Percentiles rank a stretch among this genome's conserved stretches.
Conservation (phyloP, 2,113 vertebrate genomes). For the Dendrocopos noguchii region DNA sequence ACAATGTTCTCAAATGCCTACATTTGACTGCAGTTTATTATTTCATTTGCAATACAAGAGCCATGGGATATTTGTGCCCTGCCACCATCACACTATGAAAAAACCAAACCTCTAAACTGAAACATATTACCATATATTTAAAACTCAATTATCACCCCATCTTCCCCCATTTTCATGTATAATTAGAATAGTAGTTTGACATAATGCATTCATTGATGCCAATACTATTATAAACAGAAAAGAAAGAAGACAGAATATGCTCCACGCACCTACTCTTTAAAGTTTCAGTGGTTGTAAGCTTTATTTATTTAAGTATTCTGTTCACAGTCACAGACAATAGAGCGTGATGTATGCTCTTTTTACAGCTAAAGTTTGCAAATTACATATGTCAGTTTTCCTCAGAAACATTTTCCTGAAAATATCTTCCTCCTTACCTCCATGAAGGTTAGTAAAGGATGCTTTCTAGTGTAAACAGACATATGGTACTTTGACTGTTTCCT, state of each 20-base stretch:
- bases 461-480: not conserved
- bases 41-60: slow-evolving; percentile 1
- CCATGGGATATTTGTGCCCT: not conserved
- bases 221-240: not conserved
- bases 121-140: slow-evolving; percentile 20
- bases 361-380: not conserved
- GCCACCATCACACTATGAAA: not conserved
- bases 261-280: not conserved
- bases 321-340: not conserved
- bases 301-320: not conserved
- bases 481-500: not conserved
- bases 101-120: not conserved
- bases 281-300: not conserved
- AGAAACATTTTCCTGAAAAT: not conserved
- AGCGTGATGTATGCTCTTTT: not conserved
- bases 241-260: not conserved
- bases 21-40: slow-evolving; percentile 30
- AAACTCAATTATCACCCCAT: not conserved
- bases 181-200: not conserved
- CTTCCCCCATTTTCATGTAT: not conserved
- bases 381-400: not conserved
- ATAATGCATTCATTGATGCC: not conserved
- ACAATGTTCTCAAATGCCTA: slow-evolving; percentile 10
- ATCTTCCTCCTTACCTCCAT: not conserved
- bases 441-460: not conserved